These are phyloP conservation scores for Argyresthia goedartella DNA, from an alignment of 2,888 invertebrate species.

Conservation along the genomic window DNA sequence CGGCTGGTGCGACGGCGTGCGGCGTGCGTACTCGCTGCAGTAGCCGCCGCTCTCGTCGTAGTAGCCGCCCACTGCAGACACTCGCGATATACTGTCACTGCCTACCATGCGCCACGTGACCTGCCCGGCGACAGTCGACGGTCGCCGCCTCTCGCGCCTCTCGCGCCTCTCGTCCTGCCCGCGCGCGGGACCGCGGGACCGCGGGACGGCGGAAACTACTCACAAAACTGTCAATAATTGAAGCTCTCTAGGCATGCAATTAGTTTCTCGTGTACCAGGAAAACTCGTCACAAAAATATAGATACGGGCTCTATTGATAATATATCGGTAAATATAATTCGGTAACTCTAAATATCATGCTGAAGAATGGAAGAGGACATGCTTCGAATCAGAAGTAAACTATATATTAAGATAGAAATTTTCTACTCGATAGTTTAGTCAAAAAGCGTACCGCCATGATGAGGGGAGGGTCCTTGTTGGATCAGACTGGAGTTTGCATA, in stretches of 20 bases:
- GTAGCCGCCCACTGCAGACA: conserved; percentile 62
- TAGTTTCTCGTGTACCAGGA: background rate
- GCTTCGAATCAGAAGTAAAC: conserved; percentile 32
- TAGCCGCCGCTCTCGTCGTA: conserved; percentile 50
- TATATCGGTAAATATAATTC: background rate
- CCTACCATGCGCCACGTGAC: too few species aligned
- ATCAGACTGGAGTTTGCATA: conserved; percentile 6
- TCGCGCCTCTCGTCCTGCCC: too few species aligned
- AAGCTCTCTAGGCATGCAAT: conserved; percentile 5
- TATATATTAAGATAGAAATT: too few species aligned
- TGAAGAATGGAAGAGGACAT: conserved; percentile 43
- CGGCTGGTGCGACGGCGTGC: conserved; percentile 23
- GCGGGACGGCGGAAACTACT: too few species aligned
- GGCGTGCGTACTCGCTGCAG: conserved; percentile 54
- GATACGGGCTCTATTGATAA: background rate
- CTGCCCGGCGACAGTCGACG: too few species aligned
- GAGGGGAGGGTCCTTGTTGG: background rate
- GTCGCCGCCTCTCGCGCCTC: too few species aligned
- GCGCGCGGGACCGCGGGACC: too few species aligned
- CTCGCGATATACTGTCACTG: too few species aligned
- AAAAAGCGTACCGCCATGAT: conserved; percentile 1
- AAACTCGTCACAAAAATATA: background rate
- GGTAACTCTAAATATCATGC: conserved; percentile 48
- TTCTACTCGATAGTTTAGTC: conserved; percentile 1
- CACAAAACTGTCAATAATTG: background rate